These are phyloP conservation scores for Chloropsis hardwickii DNA, from an alignment of 2,113 vertebrate species.

Conservation along the genomic window DNA sequence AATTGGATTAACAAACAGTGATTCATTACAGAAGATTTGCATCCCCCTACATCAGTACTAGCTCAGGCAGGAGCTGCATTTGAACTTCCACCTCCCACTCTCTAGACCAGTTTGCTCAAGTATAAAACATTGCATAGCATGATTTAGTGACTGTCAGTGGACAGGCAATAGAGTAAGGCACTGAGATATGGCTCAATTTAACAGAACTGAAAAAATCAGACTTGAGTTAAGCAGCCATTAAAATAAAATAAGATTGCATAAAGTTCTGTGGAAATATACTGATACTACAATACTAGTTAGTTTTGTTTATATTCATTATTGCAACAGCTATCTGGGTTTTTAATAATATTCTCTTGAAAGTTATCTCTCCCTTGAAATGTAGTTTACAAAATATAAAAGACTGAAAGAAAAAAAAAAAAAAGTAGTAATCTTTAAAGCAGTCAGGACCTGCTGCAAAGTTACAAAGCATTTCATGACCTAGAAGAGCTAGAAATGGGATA, in stretches of 20 bases:
- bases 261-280: neutral
- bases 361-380: neutral
- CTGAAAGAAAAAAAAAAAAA: neutral
- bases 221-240: neutral
- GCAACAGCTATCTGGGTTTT: neutral
- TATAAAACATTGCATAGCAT: neutral
- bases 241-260: neutral
- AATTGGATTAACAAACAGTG: neutral
- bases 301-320: neutral
- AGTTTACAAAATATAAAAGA: neutral
- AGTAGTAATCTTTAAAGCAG: neutral
- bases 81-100: neutral
- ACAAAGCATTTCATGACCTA: neutral
- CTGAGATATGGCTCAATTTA: neutral
- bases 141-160: neutral
- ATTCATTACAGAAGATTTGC: neutral
- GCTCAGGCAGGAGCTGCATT: neutral
- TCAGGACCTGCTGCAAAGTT: neutral
- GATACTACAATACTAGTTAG: neutral
- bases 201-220: neutral
- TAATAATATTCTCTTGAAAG: neutral
- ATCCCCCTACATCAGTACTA: neutral
- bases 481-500: neutral
- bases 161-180: neutral
- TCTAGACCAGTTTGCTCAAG: neutral